Conservation (phyloP, 2,113 vertebrate genomes). For the Rutilus rutilus region DNA sequence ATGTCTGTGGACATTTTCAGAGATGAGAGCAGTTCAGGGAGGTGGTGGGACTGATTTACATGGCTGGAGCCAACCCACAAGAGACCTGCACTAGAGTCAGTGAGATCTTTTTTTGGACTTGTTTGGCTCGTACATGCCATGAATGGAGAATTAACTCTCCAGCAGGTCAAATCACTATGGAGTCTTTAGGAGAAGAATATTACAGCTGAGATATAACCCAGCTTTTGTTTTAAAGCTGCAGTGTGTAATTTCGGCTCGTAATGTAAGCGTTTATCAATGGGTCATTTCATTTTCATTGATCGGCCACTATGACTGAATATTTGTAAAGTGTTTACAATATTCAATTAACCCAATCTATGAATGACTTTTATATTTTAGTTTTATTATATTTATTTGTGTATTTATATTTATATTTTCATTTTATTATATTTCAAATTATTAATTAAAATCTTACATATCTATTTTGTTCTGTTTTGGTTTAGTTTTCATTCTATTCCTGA, state of each 20-base stretch:
- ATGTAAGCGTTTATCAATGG: neutral
- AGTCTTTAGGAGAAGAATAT: slow-evolving; percentile 29
- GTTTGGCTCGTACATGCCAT: slow-evolving; percentile 2
- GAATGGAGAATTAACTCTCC: neutral
- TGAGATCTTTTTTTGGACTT: slow-evolving; percentile 4
- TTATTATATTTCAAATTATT: too few species aligned
- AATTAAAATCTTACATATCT: too few species aligned
- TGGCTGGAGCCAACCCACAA: neutral
- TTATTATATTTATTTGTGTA: too few species aligned
- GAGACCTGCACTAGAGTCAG: neutral
- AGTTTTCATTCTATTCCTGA: too few species aligned
- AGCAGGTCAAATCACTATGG: slow-evolving; percentile 25
- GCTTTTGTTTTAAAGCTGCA: neutral
- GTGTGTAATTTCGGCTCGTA: neutral
- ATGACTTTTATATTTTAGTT: too few species aligned
- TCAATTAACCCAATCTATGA: too few species aligned
- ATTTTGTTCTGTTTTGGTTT: too few species aligned
- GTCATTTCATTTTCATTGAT: neutral
- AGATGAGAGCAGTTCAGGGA: slow-evolving; percentile 30
- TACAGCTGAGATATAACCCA: slow-evolving; percentile 4
- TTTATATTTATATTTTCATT: too few species aligned
- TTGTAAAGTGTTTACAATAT: too few species aligned
- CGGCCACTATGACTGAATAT: neutral
- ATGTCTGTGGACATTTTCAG: slow-evolving; percentile 32
- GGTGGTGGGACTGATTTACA: neutral